A percentile compares a stretch with the other conserved stretches of the same genome.
Evolutionary conservation across 1,140 invertebrate species (phyloP).

Genomic region (Neotoxoptera formosana): DNA sequence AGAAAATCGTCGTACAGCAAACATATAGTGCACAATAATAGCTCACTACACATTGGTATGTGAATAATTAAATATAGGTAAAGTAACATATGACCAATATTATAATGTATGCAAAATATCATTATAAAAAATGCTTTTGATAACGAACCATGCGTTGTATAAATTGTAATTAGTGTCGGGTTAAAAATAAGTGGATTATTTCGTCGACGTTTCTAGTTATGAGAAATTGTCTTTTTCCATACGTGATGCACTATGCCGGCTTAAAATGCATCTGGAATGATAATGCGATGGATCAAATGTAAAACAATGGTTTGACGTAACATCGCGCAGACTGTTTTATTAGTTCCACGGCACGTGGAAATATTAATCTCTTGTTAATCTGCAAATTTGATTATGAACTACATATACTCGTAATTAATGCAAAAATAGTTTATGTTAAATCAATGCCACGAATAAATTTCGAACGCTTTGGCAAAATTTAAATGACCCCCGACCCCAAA

Average conservation of each 20-base stretch:
- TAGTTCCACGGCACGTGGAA: neutral
- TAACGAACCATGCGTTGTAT: neutral
- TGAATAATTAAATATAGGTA: neutral
- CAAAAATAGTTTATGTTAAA: constrained; percentile 14
- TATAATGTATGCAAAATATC: neutral
- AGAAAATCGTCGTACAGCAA: neutral
- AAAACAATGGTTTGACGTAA: neutral
- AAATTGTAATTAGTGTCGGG: neutral
- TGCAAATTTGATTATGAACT: neutral
- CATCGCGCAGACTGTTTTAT: neutral
- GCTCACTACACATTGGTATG: neutral
- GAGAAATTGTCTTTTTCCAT: constrained; percentile 6
- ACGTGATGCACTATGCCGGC: neutral
- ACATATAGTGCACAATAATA: neutral
- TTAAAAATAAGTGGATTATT: constrained; percentile 19
- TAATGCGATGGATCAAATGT: constrained; percentile 9
- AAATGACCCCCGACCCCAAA: neutral
- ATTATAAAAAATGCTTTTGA: neutral
- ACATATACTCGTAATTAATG: neutral
- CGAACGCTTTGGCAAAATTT: neutral
- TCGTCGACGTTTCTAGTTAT: neutral
- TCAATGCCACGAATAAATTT: neutral
- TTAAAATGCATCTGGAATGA: neutral
- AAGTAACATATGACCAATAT: neutral
- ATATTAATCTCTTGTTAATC: constrained; percentile 18